Base-by-base conservation (phyloP, 2,113 vertebrate species). In the Pedetes capensis region DNA sequence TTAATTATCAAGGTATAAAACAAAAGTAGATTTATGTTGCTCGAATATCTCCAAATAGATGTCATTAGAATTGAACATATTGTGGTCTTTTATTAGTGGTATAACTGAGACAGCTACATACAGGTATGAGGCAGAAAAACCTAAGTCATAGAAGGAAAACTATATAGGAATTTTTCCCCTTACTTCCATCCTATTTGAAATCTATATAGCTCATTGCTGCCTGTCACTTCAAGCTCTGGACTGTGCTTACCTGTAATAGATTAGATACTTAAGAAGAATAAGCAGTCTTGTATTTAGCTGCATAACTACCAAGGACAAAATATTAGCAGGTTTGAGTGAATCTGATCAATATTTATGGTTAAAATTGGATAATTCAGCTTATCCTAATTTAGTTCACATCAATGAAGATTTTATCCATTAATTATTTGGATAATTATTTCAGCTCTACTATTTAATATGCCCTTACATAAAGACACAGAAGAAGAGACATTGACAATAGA, bases 371-470 rank as follows among this genome's bases (percentile, higher is more conserved):
- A 61, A 59, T 76, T 79, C 29, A 63, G 3, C 55, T 39, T 53
- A 53, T 76, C 23, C 47, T 61, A 68, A 72, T 61, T 90, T 72
- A 89, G 20, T 23, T 6, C 25, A 68, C 44, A 88, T 93, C 37
- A 75, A 14, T 55, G 74, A 93, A 27, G 12, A 87, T 74, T 68
- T 80, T 93, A 79, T 42, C 37, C 18, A 63, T 69, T 27, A 90
- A 80, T 84, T 84, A 91, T 85, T 42, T 93, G 7, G 29, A 53
- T 78, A 87, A 64, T 69, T 69, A 84, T 91, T 93, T 80, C 27
- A 76, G 47, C 18, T 75, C 29, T 76, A 69, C 51, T 75, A 49
- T 87, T 91, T 84, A 68, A 83, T 61, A 37, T 63, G 18, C 4
- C 32, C 87, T 95, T 71, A 81, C 53, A 22, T 64, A 71, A 93